These are phyloP conservation scores for Vireo griseus DNA, from an alignment of 2,797 vertebrate genomes.

Conservation along the genomic window DNA sequence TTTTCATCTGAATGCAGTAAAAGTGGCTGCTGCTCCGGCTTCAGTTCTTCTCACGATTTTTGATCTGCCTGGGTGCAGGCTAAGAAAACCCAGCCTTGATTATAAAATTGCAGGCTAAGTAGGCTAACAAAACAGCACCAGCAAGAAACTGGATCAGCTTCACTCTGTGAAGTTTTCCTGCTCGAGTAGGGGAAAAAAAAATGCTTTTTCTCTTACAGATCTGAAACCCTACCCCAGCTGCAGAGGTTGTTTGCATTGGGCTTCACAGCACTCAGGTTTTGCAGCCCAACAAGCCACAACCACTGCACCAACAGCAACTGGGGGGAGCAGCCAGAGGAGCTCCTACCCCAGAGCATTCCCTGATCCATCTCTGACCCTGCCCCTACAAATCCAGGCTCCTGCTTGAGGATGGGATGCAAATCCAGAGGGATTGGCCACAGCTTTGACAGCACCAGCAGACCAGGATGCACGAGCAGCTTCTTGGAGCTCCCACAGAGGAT, in stretches of 20 bases:
- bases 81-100: not conserved
- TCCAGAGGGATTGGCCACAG: not conserved
- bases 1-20: not conserved
- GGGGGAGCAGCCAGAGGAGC: not conserved
- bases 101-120: constrained; percentile 37
- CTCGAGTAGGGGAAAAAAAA: accelerated
- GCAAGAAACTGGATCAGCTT: constrained; percentile 46
- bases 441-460: not conserved
- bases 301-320: not conserved
- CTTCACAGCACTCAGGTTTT: not conserved
- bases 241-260: not conserved
- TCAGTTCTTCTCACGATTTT: not conserved
- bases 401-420: not conserved
- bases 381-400: not conserved
- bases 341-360: not conserved
- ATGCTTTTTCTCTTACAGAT: not conserved
- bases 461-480: not conserved
- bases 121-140: constrained; percentile 46
- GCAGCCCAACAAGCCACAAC: not conserved
- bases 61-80: not conserved
- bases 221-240: not conserved
- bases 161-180: not conserved
- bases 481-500: not conserved
- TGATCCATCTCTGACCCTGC: not conserved
- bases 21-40: not conserved